Evolutionary conservation across 2,797 vertebrate genomes (phyloP).

Genomic region (Bufotes viridis): DNA sequence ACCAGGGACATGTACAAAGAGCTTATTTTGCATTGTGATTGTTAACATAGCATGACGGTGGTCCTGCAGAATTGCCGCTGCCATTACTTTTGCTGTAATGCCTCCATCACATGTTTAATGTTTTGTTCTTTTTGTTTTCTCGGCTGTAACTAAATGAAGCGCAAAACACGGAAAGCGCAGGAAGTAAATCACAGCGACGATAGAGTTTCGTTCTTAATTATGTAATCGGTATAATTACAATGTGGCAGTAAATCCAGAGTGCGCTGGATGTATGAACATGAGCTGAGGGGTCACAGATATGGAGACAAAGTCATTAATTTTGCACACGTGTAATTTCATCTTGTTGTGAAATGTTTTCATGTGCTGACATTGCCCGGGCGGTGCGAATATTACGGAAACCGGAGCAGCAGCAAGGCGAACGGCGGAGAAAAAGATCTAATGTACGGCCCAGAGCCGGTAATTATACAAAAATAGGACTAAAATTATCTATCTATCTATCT

Average conservation of each 20-base stretch:
- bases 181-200: neutral
- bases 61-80: too few species aligned
- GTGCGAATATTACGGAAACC: too few species aligned
- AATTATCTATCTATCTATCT: too few species aligned
- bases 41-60: too few species aligned
- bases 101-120: neutral
- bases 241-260: neutral
- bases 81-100: too few species aligned
- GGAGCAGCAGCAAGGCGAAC: neutral
- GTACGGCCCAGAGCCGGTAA: too few species aligned
- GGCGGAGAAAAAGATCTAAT: too few species aligned
- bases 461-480: too few species aligned
- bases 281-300: neutral
- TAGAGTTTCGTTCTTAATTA: neutral
- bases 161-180: neutral
- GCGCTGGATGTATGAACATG: neutral
- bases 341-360: neutral
- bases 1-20: too few species aligned
- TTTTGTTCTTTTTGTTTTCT: neutral
- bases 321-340: conserved; percentile 1
- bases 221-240: neutral
- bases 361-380: conserved; percentile 1
- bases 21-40: too few species aligned
- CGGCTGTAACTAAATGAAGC: neutral
- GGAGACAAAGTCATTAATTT: neutral